phyloP scores from a whole-genome alignment of 1,140 invertebrate species.

The Drosophila obscura region DNA sequence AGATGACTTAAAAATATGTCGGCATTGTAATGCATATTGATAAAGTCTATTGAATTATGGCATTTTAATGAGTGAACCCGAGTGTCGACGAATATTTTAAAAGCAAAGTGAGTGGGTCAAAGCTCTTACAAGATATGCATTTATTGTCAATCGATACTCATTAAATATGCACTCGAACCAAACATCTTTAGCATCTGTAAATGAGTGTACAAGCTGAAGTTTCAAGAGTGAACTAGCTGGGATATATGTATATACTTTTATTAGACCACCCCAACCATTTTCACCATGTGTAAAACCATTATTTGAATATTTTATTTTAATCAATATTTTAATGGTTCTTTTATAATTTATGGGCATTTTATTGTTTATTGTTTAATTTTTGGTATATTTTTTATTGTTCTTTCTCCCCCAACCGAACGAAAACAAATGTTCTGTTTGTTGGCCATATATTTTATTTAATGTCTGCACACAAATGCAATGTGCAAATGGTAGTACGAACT shows the following conservation, averaged over 20 bases:
- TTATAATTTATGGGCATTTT: conserved; percentile 54
- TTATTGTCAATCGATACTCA: background rate
- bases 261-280: no score
- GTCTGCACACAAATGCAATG: conserved; percentile 28
- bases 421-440: conserved; percentile 20
- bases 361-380: conserved; percentile 51
- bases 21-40: conserved; percentile 36
- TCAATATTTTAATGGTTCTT: conserved; percentile 47
- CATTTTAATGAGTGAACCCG: conserved; percentile 52
- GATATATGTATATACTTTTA: no score
- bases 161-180: conserved; percentile 2
- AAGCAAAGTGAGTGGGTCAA: conserved; percentile 28
- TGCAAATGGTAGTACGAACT: conserved; percentile 89
- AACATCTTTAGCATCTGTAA: conserved; percentile 21
- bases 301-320: conserved; percentile 29
- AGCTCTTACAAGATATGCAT: background rate
- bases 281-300: conserved; percentile 17
- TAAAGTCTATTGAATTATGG: conserved; percentile 53
- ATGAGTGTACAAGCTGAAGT: conserved; percentile 16
- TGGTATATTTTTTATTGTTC: conserved; percentile 31
- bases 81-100: conserved; percentile 27
- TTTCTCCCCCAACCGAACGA: conserved; percentile 1
- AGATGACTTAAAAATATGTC: conserved; percentile 41
- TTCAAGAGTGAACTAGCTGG: no score
- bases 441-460: conserved; percentile 50